Evolutionary conservation across 2,888 invertebrate species (phyloP).

Genomic region (Erebia palarica): DNA sequence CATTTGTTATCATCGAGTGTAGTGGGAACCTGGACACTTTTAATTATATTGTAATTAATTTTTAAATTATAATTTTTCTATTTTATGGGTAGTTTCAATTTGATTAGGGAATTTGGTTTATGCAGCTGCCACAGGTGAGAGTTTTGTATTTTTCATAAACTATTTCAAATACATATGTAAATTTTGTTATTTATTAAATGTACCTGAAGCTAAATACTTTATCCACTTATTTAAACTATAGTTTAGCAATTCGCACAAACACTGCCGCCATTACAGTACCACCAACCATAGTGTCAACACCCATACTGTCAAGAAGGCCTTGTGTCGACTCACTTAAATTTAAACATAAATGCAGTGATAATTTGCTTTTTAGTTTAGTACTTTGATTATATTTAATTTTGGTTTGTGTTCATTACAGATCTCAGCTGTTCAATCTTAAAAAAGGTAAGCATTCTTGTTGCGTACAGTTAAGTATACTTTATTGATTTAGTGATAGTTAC

Average conservation of each 20-base stretch:
- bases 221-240: too few species aligned
- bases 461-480: background rate
- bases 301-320: too few species aligned
- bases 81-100: constrained; percentile 63
- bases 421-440: background rate
- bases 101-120: constrained; percentile 21
- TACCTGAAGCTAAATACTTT: background rate
- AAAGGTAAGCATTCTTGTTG: background rate
- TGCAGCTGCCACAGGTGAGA: constrained; percentile 49
- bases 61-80: constrained; percentile 83
- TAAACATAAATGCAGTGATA: background rate
- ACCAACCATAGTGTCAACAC: too few species aligned
- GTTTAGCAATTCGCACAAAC: too few species aligned
- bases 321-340: too few species aligned
- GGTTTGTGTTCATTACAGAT: background rate
- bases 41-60: constrained; percentile 80
- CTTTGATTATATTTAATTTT: background rate
- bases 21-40: constrained; percentile 60
- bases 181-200: background rate
- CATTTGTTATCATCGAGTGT: constrained; percentile 54
- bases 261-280: too few species aligned
- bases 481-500: too few species aligned
- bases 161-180: background rate
- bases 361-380: background rate
- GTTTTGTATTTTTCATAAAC: background rate